These are phyloP conservation scores for Pristionchus fissidentatus DNA, from an alignment of 2,888 invertebrate species.

Conservation along the genomic window DNA sequence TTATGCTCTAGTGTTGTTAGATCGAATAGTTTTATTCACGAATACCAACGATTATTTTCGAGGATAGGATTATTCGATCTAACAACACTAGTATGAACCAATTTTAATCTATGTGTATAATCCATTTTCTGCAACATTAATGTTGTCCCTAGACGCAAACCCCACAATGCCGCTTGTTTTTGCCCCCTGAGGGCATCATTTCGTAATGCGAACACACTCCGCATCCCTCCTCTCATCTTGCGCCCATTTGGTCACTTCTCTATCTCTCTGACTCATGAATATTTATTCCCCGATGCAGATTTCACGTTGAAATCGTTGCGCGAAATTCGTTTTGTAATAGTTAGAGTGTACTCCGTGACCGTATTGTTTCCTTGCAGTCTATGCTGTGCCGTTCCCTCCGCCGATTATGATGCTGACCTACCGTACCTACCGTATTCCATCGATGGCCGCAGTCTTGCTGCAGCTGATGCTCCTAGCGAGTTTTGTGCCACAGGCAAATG, in stretches of 20 bases:
- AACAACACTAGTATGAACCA: no score
- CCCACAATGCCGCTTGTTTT: not conserved
- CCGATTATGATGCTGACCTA: slow-evolving; percentile 25
- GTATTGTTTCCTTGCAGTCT: not conserved
- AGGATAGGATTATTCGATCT: no score
- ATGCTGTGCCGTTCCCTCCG: not conserved
- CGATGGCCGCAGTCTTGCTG: not conserved
- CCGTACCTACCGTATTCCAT: no score
- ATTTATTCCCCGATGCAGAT: slow-evolving; percentile 3
- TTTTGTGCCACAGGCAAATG: not conserved
- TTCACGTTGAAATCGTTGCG: not conserved
- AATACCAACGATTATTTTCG: no score
- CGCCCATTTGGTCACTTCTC: not conserved
- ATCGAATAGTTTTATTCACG: no score
- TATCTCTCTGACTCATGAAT: slow-evolving; percentile 41
- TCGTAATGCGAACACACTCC: slow-evolving; percentile 39
- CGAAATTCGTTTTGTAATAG: no score
- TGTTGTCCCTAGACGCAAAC: not conserved
- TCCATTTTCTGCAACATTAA: no score
- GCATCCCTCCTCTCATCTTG: no score
- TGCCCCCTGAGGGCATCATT: not conserved
- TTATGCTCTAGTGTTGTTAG: no score
- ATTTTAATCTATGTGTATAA: no score
- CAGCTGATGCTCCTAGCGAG: no score
- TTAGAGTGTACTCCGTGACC: no score